These are phyloP conservation scores for Drosophila paulistorum DNA, from an alignment of 1,140 invertebrate genomes.

Conservation along the genomic window DNA sequence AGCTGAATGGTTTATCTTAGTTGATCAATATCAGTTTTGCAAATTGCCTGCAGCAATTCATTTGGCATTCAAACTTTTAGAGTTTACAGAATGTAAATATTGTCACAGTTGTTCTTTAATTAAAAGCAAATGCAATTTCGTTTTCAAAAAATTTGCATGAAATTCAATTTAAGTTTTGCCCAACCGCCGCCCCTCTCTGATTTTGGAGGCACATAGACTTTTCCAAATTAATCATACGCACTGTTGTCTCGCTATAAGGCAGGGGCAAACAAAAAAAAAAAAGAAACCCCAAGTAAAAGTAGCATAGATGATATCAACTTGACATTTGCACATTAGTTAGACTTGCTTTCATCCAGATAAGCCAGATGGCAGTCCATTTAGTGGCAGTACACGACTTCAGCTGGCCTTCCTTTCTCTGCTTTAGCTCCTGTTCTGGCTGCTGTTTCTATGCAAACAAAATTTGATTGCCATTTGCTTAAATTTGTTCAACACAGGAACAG, in stretches of 20 bases:
- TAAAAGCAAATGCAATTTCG: conserved; percentile 65
- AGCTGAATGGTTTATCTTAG: not conserved
- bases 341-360: conserved; percentile 41
- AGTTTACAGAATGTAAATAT: conserved; percentile 16
- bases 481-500: conserved; percentile 27
- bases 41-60: not conserved
- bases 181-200: not conserved
- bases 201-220: conserved; percentile 6
- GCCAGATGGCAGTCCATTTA: conserved; percentile 19
- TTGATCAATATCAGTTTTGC: not conserved
- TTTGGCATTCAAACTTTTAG: conserved; percentile 6
- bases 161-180: conserved; percentile 75
- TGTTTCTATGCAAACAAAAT: conserved; percentile 33
- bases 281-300: not conserved
- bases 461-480: conserved; percentile 58
- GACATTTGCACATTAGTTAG: conserved; percentile 60
- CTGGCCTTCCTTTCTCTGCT: not conserved
- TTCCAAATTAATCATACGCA: conserved; percentile 69
- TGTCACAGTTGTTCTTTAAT: conserved; percentile 53
- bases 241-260: conserved; percentile 39
- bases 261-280: not conserved
- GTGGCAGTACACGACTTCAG: conserved; percentile 1
- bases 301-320: conserved; percentile 46
- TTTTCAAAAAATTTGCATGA: conserved; percentile 65
- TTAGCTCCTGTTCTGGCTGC: not conserved